phyloP scores from a whole-genome alignment of 2,888 invertebrate genomes.

The Rotaria macrura region DNA sequence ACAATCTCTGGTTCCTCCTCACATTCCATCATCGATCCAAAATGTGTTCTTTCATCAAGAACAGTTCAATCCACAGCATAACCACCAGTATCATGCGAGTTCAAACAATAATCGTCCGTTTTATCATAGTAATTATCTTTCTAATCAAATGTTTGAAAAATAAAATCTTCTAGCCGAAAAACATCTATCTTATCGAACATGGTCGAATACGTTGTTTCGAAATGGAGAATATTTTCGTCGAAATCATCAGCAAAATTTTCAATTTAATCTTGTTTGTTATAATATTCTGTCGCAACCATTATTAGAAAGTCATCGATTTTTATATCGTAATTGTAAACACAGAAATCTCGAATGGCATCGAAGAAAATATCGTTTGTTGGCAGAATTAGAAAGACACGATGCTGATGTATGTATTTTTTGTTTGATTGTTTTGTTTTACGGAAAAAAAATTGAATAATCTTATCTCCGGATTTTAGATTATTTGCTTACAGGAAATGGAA shows the following conservation, averaged over 20 bases:
- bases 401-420: constrained; percentile 56
- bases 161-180: not conserved
- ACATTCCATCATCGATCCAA: not conserved
- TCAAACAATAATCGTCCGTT: not conserved
- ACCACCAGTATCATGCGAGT: not conserved
- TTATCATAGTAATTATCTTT: not conserved
- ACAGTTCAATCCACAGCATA: too few species aligned
- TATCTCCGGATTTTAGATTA: constrained; percentile 56
- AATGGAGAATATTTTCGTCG: not conserved
- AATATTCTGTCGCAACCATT: constrained; percentile 77
- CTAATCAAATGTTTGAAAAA: not conserved
- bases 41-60: not conserved
- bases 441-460: not conserved
- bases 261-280: constrained; percentile 51
- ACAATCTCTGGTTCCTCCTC: not conserved
- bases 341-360: constrained; percentile 61
- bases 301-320: constrained; percentile 61
- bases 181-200: not conserved
- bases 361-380: constrained; percentile 56
- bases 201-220: not conserved
- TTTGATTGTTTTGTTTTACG: not conserved
- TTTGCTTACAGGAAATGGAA: constrained; percentile 84
- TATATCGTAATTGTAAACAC: constrained; percentile 58
- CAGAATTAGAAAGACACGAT: constrained; percentile 55
- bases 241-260: not conserved